Percentiles rank a stretch among this genome's conserved stretches.
Evolutionary conservation across 2,797 vertebrate species (phyloP).

Genomic region (Potorous gilbertii): DNA sequence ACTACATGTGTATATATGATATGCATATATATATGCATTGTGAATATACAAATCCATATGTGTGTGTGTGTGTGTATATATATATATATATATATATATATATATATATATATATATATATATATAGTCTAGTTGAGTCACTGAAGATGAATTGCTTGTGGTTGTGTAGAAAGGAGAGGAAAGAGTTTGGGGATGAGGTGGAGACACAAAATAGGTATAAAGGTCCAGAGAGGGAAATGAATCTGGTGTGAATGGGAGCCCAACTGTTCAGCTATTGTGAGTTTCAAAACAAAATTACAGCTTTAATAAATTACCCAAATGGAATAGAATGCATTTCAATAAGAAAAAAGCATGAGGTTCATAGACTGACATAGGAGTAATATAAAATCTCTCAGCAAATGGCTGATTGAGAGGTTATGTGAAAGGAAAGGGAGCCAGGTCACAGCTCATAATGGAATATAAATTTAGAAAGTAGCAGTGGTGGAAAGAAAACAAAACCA

Average conservation of each 20-base stretch:
- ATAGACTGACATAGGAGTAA: conserved; percentile 11
- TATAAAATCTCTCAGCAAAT: conserved; percentile 31
- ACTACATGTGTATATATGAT: neutral
- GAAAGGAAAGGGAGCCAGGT: neutral
- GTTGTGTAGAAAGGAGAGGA: neutral
- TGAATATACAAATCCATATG: neutral
- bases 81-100: neutral
- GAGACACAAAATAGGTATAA: neutral
- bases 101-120: neutral
- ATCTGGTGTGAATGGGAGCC: neutral
- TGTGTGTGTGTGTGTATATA: no score
- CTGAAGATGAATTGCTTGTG: neutral
- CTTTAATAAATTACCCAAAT: neutral
- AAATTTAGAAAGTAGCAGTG: neutral
- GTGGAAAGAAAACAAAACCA: neutral
- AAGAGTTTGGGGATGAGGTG: neutral
- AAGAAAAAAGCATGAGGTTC: neutral
- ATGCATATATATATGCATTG: neutral
- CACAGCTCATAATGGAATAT: neutral
- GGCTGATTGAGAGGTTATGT: neutral
- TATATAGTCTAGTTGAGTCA: neutral
- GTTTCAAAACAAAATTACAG: conserved; percentile 2
- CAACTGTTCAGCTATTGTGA: neutral
- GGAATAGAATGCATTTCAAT: conserved; percentile 35
- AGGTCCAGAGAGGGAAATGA: neutral